Evolutionary conservation across 2,113 vertebrate genomes (phyloP).

Genomic region (Oostethus manadensis): DNA sequence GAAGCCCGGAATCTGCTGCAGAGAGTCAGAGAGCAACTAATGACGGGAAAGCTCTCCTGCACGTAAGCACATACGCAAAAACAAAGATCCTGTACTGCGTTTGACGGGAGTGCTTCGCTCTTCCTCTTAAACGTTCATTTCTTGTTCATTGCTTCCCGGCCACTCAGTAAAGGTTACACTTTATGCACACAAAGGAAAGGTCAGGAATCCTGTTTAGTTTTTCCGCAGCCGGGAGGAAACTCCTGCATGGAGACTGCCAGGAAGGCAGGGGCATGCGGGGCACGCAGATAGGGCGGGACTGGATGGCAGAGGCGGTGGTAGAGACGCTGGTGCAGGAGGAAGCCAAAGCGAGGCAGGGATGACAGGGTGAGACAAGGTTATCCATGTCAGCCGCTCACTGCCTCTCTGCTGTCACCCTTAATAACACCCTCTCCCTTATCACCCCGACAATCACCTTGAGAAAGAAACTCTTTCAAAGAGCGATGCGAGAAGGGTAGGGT

Average conservation of each 20-base stretch:
- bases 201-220: conserved; percentile 79
- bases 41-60: too few species aligned
- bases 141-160: conserved; percentile 26
- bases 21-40: too few species aligned
- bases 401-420: conserved; percentile 72
- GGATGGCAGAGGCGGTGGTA: conserved; percentile 27
- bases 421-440: conserved; percentile 74
- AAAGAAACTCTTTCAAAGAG: conserved; percentile 68
- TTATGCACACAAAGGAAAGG: conserved; percentile 76
- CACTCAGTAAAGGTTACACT: conserved; percentile 74
- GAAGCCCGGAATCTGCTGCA: too few species aligned
- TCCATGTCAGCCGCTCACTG: conserved; percentile 62
- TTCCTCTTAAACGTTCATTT: conserved; percentile 11
- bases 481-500: conserved; percentile 40
- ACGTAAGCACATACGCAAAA: too few species aligned
- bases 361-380: conserved; percentile 64
- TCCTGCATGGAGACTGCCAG: conserved; percentile 70
- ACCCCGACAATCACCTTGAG: conserved; percentile 74
- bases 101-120: too few species aligned
- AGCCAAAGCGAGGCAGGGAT: conserved; percentile 56
- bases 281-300: neutral
- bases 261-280: conserved; percentile 17
- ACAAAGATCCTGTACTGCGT: too few species aligned
- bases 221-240: conserved; percentile 70
- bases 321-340: conserved; percentile 56